A percentile compares a stretch with the other conserved stretches of the same genome.
phyloP scores from a whole-genome alignment of 2,888 invertebrate species.

The Tenthredo notha region DNA sequence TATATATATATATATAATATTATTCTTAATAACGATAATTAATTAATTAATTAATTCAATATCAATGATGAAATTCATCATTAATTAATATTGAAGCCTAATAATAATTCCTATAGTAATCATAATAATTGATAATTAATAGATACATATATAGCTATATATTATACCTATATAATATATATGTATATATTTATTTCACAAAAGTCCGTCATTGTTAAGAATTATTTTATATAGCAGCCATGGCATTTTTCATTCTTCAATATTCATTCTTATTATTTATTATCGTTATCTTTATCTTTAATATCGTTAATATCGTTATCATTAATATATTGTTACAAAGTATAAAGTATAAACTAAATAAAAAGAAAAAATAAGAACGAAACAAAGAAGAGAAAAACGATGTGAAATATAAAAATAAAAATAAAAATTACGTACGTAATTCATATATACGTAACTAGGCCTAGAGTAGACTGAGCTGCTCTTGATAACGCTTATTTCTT shows the following conservation, averaged over 20 bases:
- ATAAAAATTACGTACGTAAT: constrained; percentile 62
- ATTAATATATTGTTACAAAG: constrained; percentile 34
- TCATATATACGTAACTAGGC: constrained; percentile 69
- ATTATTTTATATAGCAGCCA: constrained; percentile 26
- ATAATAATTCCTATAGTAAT: constrained; percentile 55
- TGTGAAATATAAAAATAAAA: constrained; percentile 50
- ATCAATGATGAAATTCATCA: constrained; percentile 20
- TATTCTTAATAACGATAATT: constrained; percentile 17
- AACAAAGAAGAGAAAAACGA: constrained; percentile 51
- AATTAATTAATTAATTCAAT: constrained; percentile 17
- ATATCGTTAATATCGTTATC: constrained; percentile 46
- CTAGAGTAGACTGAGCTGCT: constrained; percentile 69
- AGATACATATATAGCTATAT: background rate
- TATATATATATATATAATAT: background rate
- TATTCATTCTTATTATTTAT: constrained; percentile 54
- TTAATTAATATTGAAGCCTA: constrained; percentile 17
- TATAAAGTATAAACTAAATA: constrained; percentile 32
- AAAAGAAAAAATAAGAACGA: constrained; percentile 41
- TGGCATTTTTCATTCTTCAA: constrained; percentile 27
- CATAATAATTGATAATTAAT: constrained; percentile 57
- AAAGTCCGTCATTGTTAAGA: constrained; percentile 26
- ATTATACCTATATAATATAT: background rate
- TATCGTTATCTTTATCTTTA: constrained; percentile 19
- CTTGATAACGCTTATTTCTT: constrained; percentile 45
- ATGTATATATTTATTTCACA: constrained; percentile 1